Conservation (phyloP, 2,797 vertebrate species). For the Eulemur rubriventer region DNA sequence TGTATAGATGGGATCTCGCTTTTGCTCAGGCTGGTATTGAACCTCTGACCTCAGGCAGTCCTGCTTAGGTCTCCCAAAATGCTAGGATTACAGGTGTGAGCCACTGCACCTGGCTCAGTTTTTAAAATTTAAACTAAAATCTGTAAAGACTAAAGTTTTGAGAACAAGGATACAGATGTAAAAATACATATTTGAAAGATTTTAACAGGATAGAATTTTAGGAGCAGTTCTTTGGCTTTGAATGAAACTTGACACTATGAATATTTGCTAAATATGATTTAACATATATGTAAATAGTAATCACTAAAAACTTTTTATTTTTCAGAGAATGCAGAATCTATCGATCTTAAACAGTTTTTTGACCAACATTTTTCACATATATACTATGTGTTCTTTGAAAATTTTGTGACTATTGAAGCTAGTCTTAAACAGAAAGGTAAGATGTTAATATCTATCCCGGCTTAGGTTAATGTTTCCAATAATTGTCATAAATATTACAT, state of each 20-base stretch:
- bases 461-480: conserved; percentile 35
- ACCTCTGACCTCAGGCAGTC: neutral
- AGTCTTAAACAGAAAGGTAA: conserved; percentile 98
- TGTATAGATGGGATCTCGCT: neutral
- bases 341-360: conserved; percentile 98
- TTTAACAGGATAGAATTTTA: conserved; percentile 47
- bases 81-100: neutral
- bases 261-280: conserved; percentile 42
- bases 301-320: conserved; percentile 72
- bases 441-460: conserved; percentile 50
- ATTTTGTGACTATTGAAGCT: conserved; percentile 98
- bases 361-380: conserved; percentile 98
- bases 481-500: conserved; percentile 22
- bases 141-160: neutral
- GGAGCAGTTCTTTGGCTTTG: conserved; percentile 14
- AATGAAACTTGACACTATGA: conserved; percentile 29
- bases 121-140: conserved; percentile 44
- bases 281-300: conserved; percentile 50
- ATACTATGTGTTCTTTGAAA: conserved; percentile 99
- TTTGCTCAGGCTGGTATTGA: neutral
- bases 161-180: neutral
- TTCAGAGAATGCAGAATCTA: conserved; percentile 96
- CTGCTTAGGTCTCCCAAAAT: neutral
- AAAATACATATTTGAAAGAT: neutral
- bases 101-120: neutral